Base-by-base conservation (phyloP, 2,888 invertebrate genomes). In the Dendrolimus pini region DNA sequence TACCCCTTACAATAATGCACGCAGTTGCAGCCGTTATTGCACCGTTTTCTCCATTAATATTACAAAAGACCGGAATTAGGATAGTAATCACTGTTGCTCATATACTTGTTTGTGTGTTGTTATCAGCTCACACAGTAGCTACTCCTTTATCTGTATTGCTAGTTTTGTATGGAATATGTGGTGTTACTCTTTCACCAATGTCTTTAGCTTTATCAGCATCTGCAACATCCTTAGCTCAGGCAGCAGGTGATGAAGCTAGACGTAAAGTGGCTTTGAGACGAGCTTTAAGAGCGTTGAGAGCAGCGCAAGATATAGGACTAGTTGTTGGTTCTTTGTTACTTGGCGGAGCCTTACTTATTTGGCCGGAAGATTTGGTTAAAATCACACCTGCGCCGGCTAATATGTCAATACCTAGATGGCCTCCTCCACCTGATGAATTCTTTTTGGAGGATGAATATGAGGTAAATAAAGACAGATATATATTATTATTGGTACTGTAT, bases 1-100 rank as follows among this genome's bases (percentile, higher is more conserved):
- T 94, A 56, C 88, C 95, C 1, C 83, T 95, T 10, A 92, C 94
- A 1, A 78, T 91, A 9, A 91, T 94, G 74, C 94, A 94, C 70
- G 74, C 92, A 0, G 78, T 93, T 41, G 94, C 94, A 1, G 93
- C 94, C 0, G 69, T 92, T 0, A 92, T 93, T 53, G 88, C 90
- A 0, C 90, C 90, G 0, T 85, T 89, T 66, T 85, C 89, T 0
- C 88, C 90, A 0, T 66, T 85, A 0, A 85, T 90, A 42, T 75
- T 90, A 1, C 90, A 89, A 63, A 89, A 85, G 65, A 80, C 83
- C 41, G 89, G 90, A 41, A 78, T 81, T 7, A 72, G 87, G 62
- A 62, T 82, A 18, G 82, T 85, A 1, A 80, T 89, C 42, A 82
- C 92, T 78, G 65, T 83, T 89, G 72, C 92, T 53, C 93, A 94